Conservation (phyloP, 2,888 invertebrate species). For the Drosophila dives region DNA sequence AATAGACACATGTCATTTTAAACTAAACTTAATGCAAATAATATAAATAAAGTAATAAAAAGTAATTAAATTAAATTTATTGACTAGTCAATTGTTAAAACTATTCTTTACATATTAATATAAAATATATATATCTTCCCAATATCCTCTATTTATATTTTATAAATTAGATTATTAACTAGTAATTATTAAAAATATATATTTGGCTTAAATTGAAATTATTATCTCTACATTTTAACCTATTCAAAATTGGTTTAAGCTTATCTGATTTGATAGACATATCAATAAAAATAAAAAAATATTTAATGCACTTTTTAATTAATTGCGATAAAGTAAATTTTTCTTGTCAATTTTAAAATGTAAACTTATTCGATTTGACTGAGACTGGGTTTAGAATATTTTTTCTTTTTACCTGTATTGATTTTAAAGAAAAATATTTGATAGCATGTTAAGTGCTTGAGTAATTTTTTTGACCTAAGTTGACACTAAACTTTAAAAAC, state of each 20-base stretch:
- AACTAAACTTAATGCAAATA: not conserved
- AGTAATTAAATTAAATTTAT: not conserved
- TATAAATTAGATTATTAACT: not conserved
- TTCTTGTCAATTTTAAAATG: not conserved
- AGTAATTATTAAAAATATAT: not conserved
- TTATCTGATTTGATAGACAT: not conserved
- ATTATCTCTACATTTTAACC: not conserved
- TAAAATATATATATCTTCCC: not conserved
- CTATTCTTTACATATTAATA: not conserved
- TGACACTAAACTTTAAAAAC: not conserved
- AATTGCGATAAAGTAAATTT: not conserved
- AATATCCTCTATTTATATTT: not conserved
- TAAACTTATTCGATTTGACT: not conserved
- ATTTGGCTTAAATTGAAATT: not conserved
- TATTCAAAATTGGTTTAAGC: not conserved
- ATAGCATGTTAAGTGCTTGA: too few relatives aligned
- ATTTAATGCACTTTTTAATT: too few relatives aligned
- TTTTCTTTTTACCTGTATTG: not conserved
- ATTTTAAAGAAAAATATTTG: too few relatives aligned
- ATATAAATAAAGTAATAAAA: not conserved
- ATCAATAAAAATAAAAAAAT: not conserved
- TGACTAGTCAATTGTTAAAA: not conserved
- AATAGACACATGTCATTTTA: not conserved
- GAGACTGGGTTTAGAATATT: not conserved
- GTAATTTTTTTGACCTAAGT: not conserved